Evolutionary conservation across 2,888 invertebrate species (phyloP).

Genomic region (Norana najaformis): DNA sequence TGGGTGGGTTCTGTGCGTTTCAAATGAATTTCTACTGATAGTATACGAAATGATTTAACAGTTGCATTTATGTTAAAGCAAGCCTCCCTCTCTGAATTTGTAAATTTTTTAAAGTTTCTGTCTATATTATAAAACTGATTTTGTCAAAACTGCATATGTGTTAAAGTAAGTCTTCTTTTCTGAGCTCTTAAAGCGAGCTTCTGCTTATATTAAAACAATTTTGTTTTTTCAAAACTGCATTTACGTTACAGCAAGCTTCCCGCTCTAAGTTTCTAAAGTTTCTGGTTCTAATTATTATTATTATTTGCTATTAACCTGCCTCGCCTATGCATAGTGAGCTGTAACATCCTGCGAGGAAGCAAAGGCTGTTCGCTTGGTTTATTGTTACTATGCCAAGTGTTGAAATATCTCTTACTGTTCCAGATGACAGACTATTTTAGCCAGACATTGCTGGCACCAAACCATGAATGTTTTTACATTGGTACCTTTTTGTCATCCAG

Average conservation of each 20-base stretch:
- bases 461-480: too few species aligned
- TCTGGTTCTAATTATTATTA: not conserved
- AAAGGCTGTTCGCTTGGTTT: too few species aligned
- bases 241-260: too few species aligned
- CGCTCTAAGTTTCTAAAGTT: not conserved
- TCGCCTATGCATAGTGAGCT: too few species aligned
- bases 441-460: not conserved
- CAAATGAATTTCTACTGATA: not conserved
- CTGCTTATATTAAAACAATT: too few species aligned
- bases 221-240: too few species aligned
- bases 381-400: not conserved
- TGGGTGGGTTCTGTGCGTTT: not conserved
- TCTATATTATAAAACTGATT: not conserved
- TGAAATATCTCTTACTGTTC: not conserved
- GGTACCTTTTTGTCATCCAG: too few species aligned
- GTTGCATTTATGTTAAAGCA: not conserved
- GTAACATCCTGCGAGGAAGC: not conserved
- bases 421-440: not conserved
- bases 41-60: too few species aligned
- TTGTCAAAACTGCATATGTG: too few species aligned
- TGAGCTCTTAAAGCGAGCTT: too few species aligned
- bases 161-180: too few species aligned
- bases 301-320: not conserved
- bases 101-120: not conserved
- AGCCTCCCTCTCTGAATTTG: not conserved